phyloP scores from a whole-genome alignment of 1,140 invertebrate species.

The Tenebrio molitor region DNA sequence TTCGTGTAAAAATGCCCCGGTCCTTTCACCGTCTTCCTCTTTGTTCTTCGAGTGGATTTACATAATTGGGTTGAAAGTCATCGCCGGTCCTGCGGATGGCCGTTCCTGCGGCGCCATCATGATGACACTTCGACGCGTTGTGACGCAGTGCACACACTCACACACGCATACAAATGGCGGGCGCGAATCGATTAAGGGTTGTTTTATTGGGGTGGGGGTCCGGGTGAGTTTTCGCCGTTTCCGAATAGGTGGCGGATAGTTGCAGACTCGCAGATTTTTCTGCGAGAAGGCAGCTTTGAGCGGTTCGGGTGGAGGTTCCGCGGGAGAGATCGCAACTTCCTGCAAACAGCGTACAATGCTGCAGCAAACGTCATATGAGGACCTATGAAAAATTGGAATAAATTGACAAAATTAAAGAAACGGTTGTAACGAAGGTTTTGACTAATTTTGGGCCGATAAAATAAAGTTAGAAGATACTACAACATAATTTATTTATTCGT shows the following conservation, averaged over 20 bases:
- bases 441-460: no score
- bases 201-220: conserved; percentile 20
- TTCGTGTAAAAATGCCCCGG: neutral
- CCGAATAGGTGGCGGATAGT: conserved; percentile 21
- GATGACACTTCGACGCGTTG: conserved; percentile 42
- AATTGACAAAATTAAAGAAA: no score
- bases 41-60: conserved; percentile 28
- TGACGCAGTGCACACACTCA: conserved; percentile 41
- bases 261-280: conserved; percentile 12
- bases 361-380: no score
- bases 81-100: conserved; percentile 6
- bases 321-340: no score
- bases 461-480: no score
- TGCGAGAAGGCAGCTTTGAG: conserved; percentile 10
- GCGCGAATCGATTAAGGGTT: conserved; percentile 34
- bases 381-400: no score
- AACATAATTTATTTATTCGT: no score
- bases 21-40: neutral
- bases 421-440: no score
- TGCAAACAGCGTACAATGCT: no score
- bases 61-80: conserved; percentile 20
- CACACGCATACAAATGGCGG: conserved; percentile 45
- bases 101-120: conserved; percentile 45
- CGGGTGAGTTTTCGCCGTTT: conserved; percentile 8
- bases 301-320: neutral